A percentile compares a stretch with the other conserved stretches of the same genome.
These are phyloP conservation scores for Spinibarbus caldwelli DNA, from an alignment of 2,797 vertebrate species.

Conservation along the genomic window DNA sequence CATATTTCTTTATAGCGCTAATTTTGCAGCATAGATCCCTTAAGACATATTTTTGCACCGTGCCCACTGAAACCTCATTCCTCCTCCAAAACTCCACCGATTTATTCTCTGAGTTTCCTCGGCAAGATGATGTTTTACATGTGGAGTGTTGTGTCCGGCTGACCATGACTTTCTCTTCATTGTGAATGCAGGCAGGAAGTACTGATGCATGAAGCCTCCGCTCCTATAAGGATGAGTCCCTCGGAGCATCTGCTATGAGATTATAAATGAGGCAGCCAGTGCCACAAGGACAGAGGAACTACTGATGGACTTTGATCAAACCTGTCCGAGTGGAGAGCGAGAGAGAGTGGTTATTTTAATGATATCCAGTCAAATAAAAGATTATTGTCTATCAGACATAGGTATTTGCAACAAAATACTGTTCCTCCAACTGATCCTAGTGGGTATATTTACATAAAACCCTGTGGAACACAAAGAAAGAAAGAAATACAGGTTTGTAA, in stretches of 20 bases:
- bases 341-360: neutral
- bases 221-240: conserved; percentile 47
- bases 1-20: neutral
- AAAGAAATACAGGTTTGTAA: neutral
- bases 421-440: neutral
- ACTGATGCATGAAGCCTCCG: conserved; percentile 56
- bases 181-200: conserved; percentile 46
- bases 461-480: neutral
- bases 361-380: neutral
- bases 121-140: conserved; percentile 11
- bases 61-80: neutral
- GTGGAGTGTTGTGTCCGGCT: conserved; percentile 36
- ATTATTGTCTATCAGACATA: neutral
- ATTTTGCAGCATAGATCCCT: neutral
- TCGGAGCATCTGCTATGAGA: conserved; percentile 49
- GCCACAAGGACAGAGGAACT: conserved; percentile 55
- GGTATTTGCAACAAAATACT: neutral
- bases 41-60: neutral
- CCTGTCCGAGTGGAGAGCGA: neutral
- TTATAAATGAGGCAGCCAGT: conserved; percentile 54
- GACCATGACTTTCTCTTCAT: conserved; percentile 45
- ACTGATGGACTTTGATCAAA: conserved; percentile 53
- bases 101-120: neutral
- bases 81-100: neutral
- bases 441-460: neutral